phyloP scores from a whole-genome alignment of 2,888 invertebrate species.

The Cabera pusaria region DNA sequence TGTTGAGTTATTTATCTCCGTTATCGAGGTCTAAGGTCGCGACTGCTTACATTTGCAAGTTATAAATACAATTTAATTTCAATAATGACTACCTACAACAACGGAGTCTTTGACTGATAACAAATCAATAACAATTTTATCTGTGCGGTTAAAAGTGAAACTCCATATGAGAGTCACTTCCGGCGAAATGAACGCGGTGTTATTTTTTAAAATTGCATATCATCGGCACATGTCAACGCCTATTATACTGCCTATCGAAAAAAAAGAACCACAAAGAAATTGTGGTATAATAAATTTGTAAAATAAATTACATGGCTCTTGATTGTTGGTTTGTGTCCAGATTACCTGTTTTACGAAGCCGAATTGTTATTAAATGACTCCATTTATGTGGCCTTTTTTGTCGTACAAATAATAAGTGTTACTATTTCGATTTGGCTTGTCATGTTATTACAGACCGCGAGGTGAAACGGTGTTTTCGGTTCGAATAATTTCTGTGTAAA shows the following conservation, averaged over 20 bases:
- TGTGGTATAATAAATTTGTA: conserved; percentile 75
- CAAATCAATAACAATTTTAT: conserved; percentile 48
- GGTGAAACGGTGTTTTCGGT: conserved; percentile 70
- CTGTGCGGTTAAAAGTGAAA: conserved; percentile 65
- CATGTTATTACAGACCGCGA: conserved; percentile 65
- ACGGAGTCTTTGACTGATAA: conserved; percentile 79
- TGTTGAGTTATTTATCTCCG: conserved; percentile 51
- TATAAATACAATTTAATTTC: conserved; percentile 79
- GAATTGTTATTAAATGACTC: conserved; percentile 76
- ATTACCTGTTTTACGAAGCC: conserved; percentile 71
- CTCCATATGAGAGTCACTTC: conserved; percentile 59
- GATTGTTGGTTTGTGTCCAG: conserved; percentile 74
- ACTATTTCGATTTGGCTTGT: conserved; percentile 58
- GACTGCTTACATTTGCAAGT: conserved; percentile 50
- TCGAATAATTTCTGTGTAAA: no score
- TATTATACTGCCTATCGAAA: conserved; percentile 63
- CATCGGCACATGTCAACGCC: conserved; percentile 77
- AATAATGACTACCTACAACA: conserved; percentile 69
- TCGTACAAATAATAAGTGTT: conserved; percentile 72
- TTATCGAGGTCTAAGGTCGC: conserved; percentile 68
- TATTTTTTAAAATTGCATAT: conserved; percentile 64
- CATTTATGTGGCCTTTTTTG: conserved; percentile 62
- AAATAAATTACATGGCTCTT: conserved; percentile 71
- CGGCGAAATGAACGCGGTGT: conserved; percentile 37
- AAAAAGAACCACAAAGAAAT: conserved; percentile 65